Percentiles rank a stretch among this genome's conserved stretches.
These are phyloP conservation scores for Diorhabda elongata DNA, from an alignment of 1,140 invertebrate species.

Conservation along the genomic window DNA sequence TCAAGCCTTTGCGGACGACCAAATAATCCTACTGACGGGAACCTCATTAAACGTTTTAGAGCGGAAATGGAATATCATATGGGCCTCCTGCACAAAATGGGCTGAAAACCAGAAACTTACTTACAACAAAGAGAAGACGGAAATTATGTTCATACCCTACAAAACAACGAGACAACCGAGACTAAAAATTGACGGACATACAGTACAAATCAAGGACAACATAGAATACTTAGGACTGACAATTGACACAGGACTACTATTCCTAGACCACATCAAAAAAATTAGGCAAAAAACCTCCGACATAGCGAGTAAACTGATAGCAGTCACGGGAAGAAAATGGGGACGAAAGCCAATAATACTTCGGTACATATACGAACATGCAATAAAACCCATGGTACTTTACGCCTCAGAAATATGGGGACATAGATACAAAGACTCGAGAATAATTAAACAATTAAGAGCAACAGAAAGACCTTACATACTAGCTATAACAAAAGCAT, in stretches of 20 bases:
- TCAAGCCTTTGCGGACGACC: conserved; percentile 28
- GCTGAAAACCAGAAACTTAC: conserved; percentile 4
- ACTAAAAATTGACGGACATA: conserved; percentile 12
- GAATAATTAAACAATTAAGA: conserved; percentile 19
- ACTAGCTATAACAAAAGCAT: conserved; percentile 6
- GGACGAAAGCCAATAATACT: not conserved
- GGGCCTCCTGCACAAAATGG: conserved; percentile 11
- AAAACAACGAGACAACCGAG: conserved; percentile 19
- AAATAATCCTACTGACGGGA: conserved; percentile 19
- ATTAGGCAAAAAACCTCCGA: conserved; percentile 11
- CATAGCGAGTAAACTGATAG: not conserved
- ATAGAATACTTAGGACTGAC: conserved; percentile 28
- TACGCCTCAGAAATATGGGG: no score
- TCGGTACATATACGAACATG: not conserved
- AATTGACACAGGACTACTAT: conserved; percentile 21
- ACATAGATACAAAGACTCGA: not conserved
- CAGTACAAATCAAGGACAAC: not conserved
- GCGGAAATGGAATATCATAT: conserved; percentile 9
- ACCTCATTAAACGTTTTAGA: conserved; percentile 20
- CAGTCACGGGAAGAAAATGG: not conserved
- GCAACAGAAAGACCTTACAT: conserved; percentile 25
- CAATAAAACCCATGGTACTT: not conserved
- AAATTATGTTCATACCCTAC: conserved; percentile 18
- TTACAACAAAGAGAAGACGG: conserved; percentile 29
- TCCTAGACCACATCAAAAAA: conserved; percentile 20